Conservation (phyloP, 2,888 invertebrate genomes). For the Pollenia amentaria region DNA sequence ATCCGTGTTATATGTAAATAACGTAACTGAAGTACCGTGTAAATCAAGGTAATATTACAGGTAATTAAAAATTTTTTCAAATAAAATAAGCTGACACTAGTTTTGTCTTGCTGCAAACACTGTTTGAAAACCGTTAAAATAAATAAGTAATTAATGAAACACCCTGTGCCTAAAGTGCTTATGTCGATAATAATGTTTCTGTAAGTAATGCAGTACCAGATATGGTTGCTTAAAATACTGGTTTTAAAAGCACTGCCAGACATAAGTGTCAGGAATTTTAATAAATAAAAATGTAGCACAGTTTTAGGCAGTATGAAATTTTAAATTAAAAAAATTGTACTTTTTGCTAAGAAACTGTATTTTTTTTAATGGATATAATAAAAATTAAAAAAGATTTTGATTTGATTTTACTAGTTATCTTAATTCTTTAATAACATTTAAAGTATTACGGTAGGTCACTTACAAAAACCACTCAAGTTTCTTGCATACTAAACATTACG, state of each 20-base stretch:
- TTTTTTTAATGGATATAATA: too few species aligned
- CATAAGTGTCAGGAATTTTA: not conserved
- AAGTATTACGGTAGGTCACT: constrained; percentile 63
- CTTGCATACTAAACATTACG: not conserved
- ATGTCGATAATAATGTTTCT: not conserved
- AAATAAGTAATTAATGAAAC: not conserved
- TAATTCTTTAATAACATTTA: constrained; percentile 24
- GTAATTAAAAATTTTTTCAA: too few species aligned
- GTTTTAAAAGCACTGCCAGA: constrained; percentile 28
- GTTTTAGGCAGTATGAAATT: not conserved
- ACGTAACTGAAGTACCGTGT: too few species aligned
- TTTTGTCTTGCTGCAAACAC: too few species aligned
- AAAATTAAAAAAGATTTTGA: not conserved
- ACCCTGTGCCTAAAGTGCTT: not conserved
- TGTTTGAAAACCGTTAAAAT: not conserved
- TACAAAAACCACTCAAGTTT: constrained; percentile 52
- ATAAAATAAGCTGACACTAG: too few species aligned
- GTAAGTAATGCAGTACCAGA: not conserved
- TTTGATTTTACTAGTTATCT: not conserved
- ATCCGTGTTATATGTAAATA: too few species aligned
- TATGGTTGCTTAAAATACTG: not conserved
- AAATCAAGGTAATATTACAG: too few species aligned
- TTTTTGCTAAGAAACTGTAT: too few species aligned
- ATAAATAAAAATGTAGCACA: not conserved
- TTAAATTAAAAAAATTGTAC: too few species aligned